These are phyloP conservation scores for Cetonia aurata DNA, from an alignment of 2,888 invertebrate genomes.

Conservation along the genomic window DNA sequence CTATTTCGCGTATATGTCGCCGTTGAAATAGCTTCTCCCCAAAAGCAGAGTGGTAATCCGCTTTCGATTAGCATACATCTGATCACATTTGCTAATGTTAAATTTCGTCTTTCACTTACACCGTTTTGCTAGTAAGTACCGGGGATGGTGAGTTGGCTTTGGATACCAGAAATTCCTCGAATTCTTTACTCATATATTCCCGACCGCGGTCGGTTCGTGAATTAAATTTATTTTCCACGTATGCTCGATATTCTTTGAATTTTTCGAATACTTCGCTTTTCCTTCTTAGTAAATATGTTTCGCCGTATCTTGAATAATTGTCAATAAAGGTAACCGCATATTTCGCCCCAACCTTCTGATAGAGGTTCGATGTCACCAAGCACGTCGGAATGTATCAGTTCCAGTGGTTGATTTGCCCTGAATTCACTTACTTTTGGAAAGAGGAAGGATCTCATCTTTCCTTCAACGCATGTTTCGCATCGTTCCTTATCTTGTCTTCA, in stretches of 20 bases:
- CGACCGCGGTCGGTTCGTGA: conserved; percentile 18
- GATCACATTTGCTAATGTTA: conserved; percentile 8
- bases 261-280: conserved; percentile 1
- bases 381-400: conserved; percentile 24
- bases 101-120: not conserved
- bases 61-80: conserved; percentile 16
- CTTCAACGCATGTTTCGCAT: not conserved
- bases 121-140: conserved; percentile 32
- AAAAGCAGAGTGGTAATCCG: not conserved
- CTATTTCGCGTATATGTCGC: conserved; percentile 28
- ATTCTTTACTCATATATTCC: conserved; percentile 12
- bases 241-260: conserved; percentile 1
- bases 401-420: not conserved
- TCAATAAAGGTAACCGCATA: conserved; percentile 30
- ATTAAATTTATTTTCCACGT: conserved; percentile 8
- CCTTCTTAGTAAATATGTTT: not conserved
- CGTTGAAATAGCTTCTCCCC: conserved; percentile 15
- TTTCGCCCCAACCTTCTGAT: conserved; percentile 3
- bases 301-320: conserved; percentile 4
- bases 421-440: not conserved
- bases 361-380: conserved; percentile 5
- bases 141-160: conserved; percentile 7
- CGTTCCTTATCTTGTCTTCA: conserved; percentile 1
- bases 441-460: not conserved
- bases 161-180: conserved; percentile 5